These are phyloP conservation scores for Conomelus anceps DNA, from an alignment of 2,888 invertebrate species.

Conservation along the genomic window DNA sequence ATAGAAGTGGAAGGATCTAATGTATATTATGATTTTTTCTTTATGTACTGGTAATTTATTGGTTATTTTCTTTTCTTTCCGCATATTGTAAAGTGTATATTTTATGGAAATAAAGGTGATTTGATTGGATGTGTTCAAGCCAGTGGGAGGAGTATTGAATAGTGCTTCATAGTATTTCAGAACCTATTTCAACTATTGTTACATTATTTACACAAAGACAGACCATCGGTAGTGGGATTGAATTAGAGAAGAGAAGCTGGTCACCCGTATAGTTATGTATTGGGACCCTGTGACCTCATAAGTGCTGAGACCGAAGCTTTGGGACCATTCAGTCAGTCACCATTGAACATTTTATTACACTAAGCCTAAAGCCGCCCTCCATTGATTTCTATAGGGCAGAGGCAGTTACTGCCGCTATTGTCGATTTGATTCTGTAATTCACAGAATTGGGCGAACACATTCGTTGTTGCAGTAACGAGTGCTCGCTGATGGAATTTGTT, in stretches of 20 bases:
- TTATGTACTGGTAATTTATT: no score
- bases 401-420: background rate
- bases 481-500: background rate
- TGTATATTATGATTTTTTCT: no score
- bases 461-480: no score
- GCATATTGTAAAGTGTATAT: no score
- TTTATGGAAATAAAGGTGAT: no score
- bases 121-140: no score
- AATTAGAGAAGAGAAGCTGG: background rate
- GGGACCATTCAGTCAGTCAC: background rate
- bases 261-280: background rate
- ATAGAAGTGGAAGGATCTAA: no score
- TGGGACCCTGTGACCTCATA: background rate
- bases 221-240: background rate
- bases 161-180: background rate
- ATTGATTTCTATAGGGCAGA: background rate
- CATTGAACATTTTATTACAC: background rate
- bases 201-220: background rate
- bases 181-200: background rate
- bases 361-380: background rate
- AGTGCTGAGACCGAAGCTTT: no score
- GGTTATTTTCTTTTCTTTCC: no score
- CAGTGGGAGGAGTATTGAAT: background rate
- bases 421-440: no score
- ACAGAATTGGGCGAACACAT: background rate